Evolutionary conservation across 1,140 invertebrate species (phyloP).

Genomic region (Colletes gigas): DNA sequence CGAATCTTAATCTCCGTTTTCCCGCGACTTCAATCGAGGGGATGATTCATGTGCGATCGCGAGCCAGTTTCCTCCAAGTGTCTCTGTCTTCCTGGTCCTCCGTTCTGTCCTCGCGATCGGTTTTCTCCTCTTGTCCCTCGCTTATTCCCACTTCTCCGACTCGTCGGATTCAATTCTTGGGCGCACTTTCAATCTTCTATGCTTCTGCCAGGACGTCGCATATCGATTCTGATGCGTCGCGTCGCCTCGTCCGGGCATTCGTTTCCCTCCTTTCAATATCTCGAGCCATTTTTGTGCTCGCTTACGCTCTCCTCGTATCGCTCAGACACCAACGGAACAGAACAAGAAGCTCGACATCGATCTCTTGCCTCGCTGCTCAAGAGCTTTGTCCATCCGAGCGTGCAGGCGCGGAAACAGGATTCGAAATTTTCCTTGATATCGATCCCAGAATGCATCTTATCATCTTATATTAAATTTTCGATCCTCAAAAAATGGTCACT

Average conservation of each 20-base stretch:
- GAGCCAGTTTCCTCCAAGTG: slow-evolving; percentile 52
- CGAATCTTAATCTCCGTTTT: slow-evolving; percentile 11
- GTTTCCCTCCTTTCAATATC: slow-evolving; percentile 56
- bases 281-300: slow-evolving; percentile 26
- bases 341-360: slow-evolving; percentile 19
- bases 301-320: neutral
- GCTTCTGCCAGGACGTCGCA: slow-evolving; percentile 61
- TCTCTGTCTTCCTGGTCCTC: slow-evolving; percentile 41
- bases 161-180: slow-evolving; percentile 71
- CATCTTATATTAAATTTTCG: too few species aligned
- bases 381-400: too few species aligned
- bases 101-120: slow-evolving; percentile 48
- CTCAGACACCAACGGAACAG: slow-evolving; percentile 20
- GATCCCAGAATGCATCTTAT: too few species aligned
- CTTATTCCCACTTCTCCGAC: slow-evolving; percentile 30
- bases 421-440: too few species aligned
- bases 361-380: neutral
- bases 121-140: slow-evolving; percentile 33
- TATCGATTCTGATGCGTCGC: slow-evolving; percentile 67
- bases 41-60: slow-evolving; percentile 58
- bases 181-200: slow-evolving; percentile 72
- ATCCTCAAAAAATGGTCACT: too few species aligned
- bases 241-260: slow-evolving; percentile 30
- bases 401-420: too few species aligned
- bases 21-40: slow-evolving; percentile 32